These are phyloP conservation scores for Alentia gelatinosa DNA, from an alignment of 2,888 invertebrate species.

Conservation along the genomic window DNA sequence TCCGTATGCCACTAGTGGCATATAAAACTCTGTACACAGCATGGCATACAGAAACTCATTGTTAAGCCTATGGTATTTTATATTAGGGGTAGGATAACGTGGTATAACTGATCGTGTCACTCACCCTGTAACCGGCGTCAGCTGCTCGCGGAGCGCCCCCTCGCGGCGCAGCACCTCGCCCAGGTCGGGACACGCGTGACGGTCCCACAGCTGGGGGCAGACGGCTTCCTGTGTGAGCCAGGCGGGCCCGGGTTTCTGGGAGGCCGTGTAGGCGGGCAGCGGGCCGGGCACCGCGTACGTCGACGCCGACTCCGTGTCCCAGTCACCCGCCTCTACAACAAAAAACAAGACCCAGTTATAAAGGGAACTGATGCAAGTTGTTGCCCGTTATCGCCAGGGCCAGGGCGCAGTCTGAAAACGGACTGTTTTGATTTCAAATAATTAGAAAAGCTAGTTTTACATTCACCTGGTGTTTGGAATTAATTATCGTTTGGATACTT, in stretches of 20 bases:
- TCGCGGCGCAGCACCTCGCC: not conserved
- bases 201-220: not conserved
- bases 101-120: not conserved
- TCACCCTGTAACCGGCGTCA: not conserved
- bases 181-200: not conserved
- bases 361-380: too few relatives aligned
- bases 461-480: too few relatives aligned
- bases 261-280: not conserved
- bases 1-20: not conserved
- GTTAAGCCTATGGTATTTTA: not conserved
- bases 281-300: not conserved
- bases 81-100: too few relatives aligned
- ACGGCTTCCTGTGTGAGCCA: not conserved
- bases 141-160: not conserved
- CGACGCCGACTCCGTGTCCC: constrained; percentile 10
- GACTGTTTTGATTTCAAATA: too few relatives aligned
- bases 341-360: too few relatives aligned
- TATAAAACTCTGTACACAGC: not conserved
- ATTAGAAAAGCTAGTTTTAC: too few relatives aligned
- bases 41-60: not conserved
- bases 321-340: constrained; percentile 7
- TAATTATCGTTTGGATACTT: too few relatives aligned
- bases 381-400: too few relatives aligned
- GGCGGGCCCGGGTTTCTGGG: not conserved
- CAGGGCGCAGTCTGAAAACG: too few relatives aligned